Evolutionary conservation across 2,797 vertebrate species (phyloP), one percentile per base, ranked within the genome.

Genomic region (Sebastes vulpes): DNA sequence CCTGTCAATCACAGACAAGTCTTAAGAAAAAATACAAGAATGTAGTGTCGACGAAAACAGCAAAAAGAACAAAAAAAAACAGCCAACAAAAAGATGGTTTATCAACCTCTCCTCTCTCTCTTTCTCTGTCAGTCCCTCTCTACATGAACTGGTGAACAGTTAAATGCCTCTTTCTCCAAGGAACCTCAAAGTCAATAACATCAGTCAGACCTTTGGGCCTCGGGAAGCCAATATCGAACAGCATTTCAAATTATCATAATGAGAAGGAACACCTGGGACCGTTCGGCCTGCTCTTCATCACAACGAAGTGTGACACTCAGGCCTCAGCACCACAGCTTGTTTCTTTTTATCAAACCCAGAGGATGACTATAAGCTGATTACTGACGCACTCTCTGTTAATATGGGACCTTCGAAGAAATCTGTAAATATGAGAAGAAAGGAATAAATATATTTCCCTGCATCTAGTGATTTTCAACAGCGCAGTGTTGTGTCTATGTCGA

Each of bases 221-320:
- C 21, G 2, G 79, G 79, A 83, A 77, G 73, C 66, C 1, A 18
- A 72, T 70, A 90, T 92, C 69, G 67, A 90, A 89, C 77, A 38
- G 72, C 87, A 73, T 89, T 90, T 89, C 84, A 88, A 87, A 94
- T 89, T 29, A 78, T 88, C 84, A 81, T 89, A 89, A 93, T 89
- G 84, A 91, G 78, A 74, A 75, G 75, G 72, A 88, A 81, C 91
- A 87, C 86, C 77, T 77, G 90, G 80, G 89, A 86, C 70, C 75
- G 31, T 74, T 57, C 32, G 54, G 65, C 52, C 68, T 35, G 72
- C 67, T 78, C 79, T 77, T 87, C 82, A 84, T 91, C 81, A 80
- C 71, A 58, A 31, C 14, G 0, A 64, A 3, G 72, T 56, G 58
- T 82, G 76, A 67, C 71, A 54, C 42, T 23, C 10, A 52, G 25